A percentile compares a stretch with the other conserved stretches of the same genome.
phyloP scores from a whole-genome alignment of 2,113 vertebrate genomes.

The Nipponia nippon region DNA sequence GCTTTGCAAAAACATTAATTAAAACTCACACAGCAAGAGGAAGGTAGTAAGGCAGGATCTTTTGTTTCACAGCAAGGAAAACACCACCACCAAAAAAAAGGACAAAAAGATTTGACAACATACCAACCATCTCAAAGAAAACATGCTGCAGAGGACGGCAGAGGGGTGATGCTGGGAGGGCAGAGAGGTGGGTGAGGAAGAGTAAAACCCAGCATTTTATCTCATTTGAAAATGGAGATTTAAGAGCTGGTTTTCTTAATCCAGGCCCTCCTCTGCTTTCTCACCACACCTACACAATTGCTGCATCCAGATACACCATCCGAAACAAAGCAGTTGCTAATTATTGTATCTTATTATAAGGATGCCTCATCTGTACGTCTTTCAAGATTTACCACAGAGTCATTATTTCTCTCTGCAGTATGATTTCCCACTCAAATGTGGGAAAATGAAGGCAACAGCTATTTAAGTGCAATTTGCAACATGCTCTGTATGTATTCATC shows the following conservation, averaged over 20 bases:
- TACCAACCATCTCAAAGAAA: neutral
- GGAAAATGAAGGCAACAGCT: neutral
- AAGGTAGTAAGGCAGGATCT: neutral
- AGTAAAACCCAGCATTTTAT: neutral
- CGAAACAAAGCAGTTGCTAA: slow-evolving; percentile 51
- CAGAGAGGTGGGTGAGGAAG: neutral
- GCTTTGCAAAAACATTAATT: slow-evolving; percentile 25
- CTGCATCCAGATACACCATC: neutral
- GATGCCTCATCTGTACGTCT: neutral
- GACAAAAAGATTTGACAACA: neutral
- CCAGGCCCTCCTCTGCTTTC: neutral
- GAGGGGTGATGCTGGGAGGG: neutral
- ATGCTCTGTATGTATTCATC: neutral
- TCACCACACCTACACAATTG: neutral
- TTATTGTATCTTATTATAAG: neutral
- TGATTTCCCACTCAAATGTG: neutral
- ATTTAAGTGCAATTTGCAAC: slow-evolving; percentile 17
- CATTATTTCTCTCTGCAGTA: slow-evolving; percentile 27
- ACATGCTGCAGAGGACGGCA: neutral
- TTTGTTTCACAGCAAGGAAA: neutral
- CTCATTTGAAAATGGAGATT: neutral
- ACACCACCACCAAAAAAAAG: neutral
- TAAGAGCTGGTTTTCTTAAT: neutral
- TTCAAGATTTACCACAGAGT: neutral
- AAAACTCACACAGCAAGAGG: slow-evolving; percentile 25